Base-by-base conservation (phyloP, 2,113 vertebrate species). In the Aptenodytes patagonicus region DNA sequence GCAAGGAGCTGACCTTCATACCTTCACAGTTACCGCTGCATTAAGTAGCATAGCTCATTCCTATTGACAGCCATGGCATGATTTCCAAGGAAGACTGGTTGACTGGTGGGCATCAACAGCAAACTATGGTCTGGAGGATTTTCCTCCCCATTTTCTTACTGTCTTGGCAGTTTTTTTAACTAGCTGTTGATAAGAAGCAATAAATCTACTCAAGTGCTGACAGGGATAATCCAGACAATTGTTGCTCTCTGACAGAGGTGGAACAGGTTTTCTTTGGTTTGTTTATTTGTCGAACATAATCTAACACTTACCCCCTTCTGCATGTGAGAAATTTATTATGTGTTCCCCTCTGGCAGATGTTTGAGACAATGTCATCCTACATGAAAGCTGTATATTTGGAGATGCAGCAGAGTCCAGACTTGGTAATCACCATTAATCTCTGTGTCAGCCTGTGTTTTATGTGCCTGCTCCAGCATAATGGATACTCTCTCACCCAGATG, bases 121-220 rank as follows among this genome's bases (percentile, higher is more conserved):
- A 70, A 77, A 64, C 66, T 55, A 46, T 28, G 47, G 22, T 80
- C 80, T 79, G 70, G 62, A 76, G 51, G n/a, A 93, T 77, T 94
- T 87, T 78, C 10, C 42, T 49, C 34, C 17, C n/a, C 1, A 0
- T 97, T 91, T 90, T 83, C 60, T 90, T 94, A 90, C 71, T 79
- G 46, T 78, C 68, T 79, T 95, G 69, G 52, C 92, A 93, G 62
- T 78, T 97, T 95, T 94, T 95, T 60, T 70, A 97, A 92, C 82
- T 97, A 78, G 92, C 52, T 97, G 76, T 73, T 95, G 79, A 91
- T 94, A 76, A 91, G 92, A 93, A 96, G 90, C 76, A 95, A 96
- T 96, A 86, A 97, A 95, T 96, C 94, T 94, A 44, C 79, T 78
- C 71, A 62, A 49, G 88, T 83, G 89, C 76, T 96, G 95, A 96